Evolutionary conservation across 1,140 invertebrate species (phyloP).

Genomic region (Brachionus paranguensis): DNA sequence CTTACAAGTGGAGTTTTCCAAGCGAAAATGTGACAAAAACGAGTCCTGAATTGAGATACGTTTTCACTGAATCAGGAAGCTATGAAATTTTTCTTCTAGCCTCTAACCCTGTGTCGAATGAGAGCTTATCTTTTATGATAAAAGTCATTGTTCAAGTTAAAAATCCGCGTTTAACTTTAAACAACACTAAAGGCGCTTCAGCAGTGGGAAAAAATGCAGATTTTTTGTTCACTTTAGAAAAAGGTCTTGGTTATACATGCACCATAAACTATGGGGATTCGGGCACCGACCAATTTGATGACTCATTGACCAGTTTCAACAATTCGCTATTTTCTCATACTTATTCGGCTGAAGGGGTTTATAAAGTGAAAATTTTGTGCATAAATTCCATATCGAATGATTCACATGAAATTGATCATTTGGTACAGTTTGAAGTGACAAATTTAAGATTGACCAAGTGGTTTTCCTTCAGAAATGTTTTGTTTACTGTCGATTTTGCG

Average conservation of each 20-base stretch:
- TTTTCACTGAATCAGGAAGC: neutral
- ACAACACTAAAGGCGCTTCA: neutral
- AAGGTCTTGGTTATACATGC: neutral
- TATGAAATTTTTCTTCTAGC: neutral
- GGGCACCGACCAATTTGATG: neutral
- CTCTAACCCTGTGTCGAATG: constrained; percentile 5
- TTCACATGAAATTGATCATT: neutral
- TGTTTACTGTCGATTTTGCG: neutral
- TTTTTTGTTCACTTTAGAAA: neutral
- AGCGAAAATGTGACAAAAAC: neutral
- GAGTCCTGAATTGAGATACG: neutral
- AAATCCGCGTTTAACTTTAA: neutral
- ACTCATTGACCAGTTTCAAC: neutral
- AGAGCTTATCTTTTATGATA: neutral
- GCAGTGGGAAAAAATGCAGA: neutral
- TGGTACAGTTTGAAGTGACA: neutral
- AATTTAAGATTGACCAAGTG: neutral
- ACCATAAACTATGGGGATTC: constrained; percentile 9
- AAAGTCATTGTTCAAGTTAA: neutral
- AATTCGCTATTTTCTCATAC: neutral
- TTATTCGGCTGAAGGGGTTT: neutral
- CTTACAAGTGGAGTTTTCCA: neutral
- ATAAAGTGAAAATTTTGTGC: neutral
- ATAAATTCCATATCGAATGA: neutral
- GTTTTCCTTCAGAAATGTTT: neutral